Conservation (phyloP, 1,140 invertebrate genomes). For the Ceratina japonica region DNA sequence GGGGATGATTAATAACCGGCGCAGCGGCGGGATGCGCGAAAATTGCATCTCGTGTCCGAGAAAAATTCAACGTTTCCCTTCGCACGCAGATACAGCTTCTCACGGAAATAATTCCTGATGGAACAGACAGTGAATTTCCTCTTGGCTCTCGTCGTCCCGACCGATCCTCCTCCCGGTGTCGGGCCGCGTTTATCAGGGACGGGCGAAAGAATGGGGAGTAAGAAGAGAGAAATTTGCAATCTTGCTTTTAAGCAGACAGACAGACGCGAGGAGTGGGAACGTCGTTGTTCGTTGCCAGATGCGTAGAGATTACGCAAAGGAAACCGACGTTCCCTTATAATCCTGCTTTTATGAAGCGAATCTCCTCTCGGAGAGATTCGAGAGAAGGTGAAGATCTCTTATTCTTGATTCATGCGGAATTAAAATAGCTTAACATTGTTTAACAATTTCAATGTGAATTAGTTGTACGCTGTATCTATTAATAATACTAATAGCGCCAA, state of each 20-base stretch:
- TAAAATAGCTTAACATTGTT: too few species aligned
- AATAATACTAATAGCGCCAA: too few species aligned
- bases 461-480: too few species aligned
- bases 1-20: background rate
- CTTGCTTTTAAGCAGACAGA: background rate
- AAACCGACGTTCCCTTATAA: background rate
- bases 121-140: background rate
- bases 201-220: background rate
- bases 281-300: background rate
- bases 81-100: slow-evolving; percentile 3
- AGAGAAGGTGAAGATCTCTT: background rate
- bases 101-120: background rate
- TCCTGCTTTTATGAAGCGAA: background rate
- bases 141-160: too few species aligned
- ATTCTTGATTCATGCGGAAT: background rate
- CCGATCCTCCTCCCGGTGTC: background rate
- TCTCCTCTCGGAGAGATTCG: background rate
- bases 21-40: background rate
- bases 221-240: background rate
- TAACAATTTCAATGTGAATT: too few species aligned
- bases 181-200: background rate
- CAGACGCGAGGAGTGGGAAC: background rate
- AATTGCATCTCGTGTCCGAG: background rate
- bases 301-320: slow-evolving; percentile 11
- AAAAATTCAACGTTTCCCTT: slow-evolving; percentile 8